Evolutionary conservation across 2,888 invertebrate species (phyloP).

Genomic region (Melinopterus prodromus): DNA sequence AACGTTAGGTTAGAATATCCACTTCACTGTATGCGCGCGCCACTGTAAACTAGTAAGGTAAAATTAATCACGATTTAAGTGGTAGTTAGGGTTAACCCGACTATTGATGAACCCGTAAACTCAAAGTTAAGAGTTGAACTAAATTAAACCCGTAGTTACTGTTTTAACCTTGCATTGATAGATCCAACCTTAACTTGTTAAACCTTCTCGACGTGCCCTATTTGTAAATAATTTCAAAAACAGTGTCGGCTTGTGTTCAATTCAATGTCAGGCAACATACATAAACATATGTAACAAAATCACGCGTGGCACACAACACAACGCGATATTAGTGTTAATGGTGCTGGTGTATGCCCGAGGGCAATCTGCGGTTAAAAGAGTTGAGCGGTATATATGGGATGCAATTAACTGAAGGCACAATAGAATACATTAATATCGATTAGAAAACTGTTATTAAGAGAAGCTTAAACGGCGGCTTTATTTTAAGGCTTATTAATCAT

Average conservation of each 20-base stretch:
- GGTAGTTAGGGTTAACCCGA: no score
- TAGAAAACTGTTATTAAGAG: background rate
- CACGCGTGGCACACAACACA: background rate
- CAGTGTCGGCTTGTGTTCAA: background rate
- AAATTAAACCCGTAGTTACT: no score
- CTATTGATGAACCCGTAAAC: no score
- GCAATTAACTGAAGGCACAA: background rate
- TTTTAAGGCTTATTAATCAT: background rate
- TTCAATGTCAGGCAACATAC: background rate
- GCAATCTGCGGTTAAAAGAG: background rate
- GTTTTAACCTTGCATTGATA: no score
- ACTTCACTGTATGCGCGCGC: no score
- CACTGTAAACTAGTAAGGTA: no score
- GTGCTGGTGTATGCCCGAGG: background rate
- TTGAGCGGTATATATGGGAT: background rate
- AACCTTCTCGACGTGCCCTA: no score
- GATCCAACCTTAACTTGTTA: no score
- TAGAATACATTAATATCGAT: conserved; percentile 4
- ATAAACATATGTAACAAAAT: background rate
- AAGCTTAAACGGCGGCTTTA: background rate
- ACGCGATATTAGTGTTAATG: background rate
- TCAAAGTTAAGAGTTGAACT: no score
- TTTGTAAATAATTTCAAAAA: no score
- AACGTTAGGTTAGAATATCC: no score
- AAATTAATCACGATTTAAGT: no score